Evolutionary conservation across 2,888 invertebrate genomes (phyloP).

Genomic region (Galeruca laticollis): DNA sequence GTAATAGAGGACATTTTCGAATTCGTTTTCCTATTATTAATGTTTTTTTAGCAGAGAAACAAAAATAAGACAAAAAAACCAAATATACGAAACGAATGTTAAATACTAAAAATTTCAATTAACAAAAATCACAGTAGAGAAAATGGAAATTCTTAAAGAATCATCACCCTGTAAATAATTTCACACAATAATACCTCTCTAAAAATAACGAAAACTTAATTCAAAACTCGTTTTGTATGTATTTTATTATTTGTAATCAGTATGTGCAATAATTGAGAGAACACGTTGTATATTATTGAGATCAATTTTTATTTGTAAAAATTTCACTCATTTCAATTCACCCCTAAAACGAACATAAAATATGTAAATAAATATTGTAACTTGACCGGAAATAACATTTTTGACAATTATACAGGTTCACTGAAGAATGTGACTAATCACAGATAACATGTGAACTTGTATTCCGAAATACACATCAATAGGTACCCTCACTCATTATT

Average conservation of each 20-base stretch:
- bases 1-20: constrained; percentile 72
- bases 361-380: too few species aligned
- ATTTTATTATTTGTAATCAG: neutral
- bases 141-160: too few species aligned
- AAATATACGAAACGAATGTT: neutral
- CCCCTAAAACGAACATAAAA: neutral
- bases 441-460: too few species aligned
- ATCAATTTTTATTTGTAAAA: neutral
- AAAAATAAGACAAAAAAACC: neutral
- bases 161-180: too few species aligned
- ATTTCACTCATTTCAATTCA: neutral
- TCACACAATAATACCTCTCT: too few species aligned
- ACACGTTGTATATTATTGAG: neutral
- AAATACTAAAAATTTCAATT: neutral
- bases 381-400: too few species aligned
- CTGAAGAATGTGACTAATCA: too few species aligned
- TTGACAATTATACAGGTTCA: too few species aligned
- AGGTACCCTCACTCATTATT: too few species aligned
- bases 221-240: too few species aligned
- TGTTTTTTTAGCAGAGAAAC: neutral
- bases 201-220: too few species aligned
- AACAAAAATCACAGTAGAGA: neutral
- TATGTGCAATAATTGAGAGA: neutral
- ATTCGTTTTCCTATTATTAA: constrained; percentile 3
- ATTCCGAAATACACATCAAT: too few species aligned